phyloP scores from a whole-genome alignment of 2,797 vertebrate species.

The Discoglossus pictus region DNA sequence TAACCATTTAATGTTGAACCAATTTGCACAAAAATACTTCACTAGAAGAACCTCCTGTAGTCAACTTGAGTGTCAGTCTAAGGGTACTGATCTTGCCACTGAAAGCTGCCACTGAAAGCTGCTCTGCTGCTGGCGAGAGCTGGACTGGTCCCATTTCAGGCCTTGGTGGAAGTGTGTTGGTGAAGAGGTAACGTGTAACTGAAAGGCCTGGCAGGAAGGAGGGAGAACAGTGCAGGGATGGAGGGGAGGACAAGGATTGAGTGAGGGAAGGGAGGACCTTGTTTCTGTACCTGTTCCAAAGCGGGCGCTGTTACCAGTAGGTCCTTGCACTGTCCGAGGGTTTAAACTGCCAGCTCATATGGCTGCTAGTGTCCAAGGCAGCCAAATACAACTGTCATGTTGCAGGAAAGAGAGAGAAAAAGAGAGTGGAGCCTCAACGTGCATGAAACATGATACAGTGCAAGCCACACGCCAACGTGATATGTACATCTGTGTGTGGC shows the following conservation, averaged over 20 bases:
- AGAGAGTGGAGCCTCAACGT: slow-evolving; percentile 79
- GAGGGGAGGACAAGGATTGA: slow-evolving; percentile 56
- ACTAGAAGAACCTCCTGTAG: too few relatives aligned
- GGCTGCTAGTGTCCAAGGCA: slow-evolving; percentile 91
- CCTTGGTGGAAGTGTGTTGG: slow-evolving; percentile 57
- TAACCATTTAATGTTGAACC: too few relatives aligned
- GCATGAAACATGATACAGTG: slow-evolving; percentile 71
- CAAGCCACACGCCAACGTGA: slow-evolving; percentile 64
- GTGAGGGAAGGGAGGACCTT: slow-evolving; percentile 65
- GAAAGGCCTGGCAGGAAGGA: slow-evolving; percentile 57
- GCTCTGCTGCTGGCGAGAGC: neutral
- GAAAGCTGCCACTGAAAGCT: too few relatives aligned
- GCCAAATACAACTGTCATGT: slow-evolving; percentile 94
- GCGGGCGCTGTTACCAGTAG: slow-evolving; percentile 89
- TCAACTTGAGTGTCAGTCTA: too few relatives aligned
- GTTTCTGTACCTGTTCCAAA: slow-evolving; percentile 91
- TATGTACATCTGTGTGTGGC: slow-evolving; percentile 47
- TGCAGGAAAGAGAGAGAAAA: slow-evolving; percentile 83
- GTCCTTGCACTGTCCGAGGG: slow-evolving; percentile 91
- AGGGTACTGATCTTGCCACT: too few relatives aligned
- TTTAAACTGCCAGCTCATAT: slow-evolving; percentile 95
- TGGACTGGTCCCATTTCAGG: slow-evolving; percentile 21
- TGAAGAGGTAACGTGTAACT: slow-evolving; percentile 61
- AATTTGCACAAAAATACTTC: too few relatives aligned
- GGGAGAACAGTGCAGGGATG: slow-evolving; percentile 66